These are phyloP conservation scores for Neolamprologus hecqui DNA, from an alignment of 2,113 vertebrate genomes.

Conservation along the genomic window DNA sequence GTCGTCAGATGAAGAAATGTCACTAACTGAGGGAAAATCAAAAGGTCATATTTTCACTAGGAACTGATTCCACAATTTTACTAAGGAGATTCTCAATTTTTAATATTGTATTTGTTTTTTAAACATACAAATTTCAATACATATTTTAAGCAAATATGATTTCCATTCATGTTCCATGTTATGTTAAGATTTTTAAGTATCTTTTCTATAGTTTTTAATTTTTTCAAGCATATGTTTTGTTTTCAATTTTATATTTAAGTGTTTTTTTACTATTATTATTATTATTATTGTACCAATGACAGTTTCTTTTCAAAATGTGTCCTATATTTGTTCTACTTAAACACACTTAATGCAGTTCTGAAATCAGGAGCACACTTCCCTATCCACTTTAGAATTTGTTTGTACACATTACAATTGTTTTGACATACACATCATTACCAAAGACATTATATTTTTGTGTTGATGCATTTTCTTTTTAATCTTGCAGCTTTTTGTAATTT, in stretches of 20 bases:
- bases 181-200: neutral
- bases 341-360: neutral
- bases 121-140: neutral
- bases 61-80: neutral
- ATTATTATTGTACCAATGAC: neutral
- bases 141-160: neutral
- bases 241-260: neutral
- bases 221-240: accelerated
- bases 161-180: neutral
- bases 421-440: neutral
- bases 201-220: neutral
- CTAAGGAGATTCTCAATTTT: neutral
- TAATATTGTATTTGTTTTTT: neutral
- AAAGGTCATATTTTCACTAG: neutral
- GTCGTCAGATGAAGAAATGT: neutral
- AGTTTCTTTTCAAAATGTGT: neutral
- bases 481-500: neutral
- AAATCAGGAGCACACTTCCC: neutral
- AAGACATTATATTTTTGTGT: neutral
- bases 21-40: neutral
- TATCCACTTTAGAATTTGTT: neutral
- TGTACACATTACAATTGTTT: neutral
- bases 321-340: accelerated
- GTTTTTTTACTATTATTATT: neutral
- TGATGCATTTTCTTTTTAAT: neutral